These are phyloP conservation scores for Campoplex capitator DNA, from an alignment of 2,888 invertebrate genomes.

Conservation along the genomic window DNA sequence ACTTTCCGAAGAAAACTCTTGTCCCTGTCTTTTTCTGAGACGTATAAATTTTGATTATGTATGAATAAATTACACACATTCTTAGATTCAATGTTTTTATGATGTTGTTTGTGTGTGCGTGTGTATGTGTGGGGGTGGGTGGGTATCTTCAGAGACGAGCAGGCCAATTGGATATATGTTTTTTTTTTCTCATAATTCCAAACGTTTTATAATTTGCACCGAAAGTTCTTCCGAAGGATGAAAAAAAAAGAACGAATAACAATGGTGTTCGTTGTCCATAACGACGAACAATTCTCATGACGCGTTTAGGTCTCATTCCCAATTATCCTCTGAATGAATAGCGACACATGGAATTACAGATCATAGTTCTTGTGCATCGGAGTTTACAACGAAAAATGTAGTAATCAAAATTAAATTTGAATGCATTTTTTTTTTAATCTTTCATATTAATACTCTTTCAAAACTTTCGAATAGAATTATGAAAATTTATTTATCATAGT, in stretches of 20 bases:
- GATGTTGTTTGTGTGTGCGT: neutral
- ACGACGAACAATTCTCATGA: neutral
- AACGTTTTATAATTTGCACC: neutral
- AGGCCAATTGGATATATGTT: neutral
- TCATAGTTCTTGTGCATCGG: neutral
- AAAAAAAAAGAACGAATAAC: neutral
- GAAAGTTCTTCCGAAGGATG: neutral
- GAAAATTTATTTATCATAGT: neutral
- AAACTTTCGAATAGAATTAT: neutral
- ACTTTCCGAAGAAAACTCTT: neutral
- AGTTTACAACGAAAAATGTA: neutral
- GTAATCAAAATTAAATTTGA: neutral
- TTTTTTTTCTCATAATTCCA: neutral
- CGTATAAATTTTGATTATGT: neutral
- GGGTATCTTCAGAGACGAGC: neutral
- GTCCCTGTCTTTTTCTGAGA: neutral
- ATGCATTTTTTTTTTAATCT: neutral
- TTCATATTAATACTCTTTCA: neutral
- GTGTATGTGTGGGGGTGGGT: neutral
- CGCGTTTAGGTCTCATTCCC: neutral
- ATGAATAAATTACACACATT: neutral
- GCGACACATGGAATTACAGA: neutral
- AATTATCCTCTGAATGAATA: neutral
- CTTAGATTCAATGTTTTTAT: neutral
- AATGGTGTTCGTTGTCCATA: neutral